A percentile compares a stretch with the other conserved stretches of the same genome.
Conservation (phyloP, 2,113 vertebrate genomes). For the Mobula hypostoma region DNA sequence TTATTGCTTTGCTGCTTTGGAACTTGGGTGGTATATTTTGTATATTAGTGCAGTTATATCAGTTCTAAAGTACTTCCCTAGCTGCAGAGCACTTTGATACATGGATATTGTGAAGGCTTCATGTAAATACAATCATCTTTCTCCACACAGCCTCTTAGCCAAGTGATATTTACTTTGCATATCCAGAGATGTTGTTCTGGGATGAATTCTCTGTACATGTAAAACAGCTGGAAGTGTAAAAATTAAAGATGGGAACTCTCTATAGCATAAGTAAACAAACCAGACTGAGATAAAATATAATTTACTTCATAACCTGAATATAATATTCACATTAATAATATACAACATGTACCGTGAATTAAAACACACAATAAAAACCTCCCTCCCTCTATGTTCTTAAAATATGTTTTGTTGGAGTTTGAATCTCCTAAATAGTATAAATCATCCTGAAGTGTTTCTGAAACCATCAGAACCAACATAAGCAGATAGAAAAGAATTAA, state of each 20-base stretch:
- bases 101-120: neutral
- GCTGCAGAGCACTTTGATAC: too few relatives aligned
- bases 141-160: neutral
- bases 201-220: neutral
- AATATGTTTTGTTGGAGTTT: neutral
- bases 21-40: too few relatives aligned
- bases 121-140: neutral
- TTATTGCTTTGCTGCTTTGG: too few relatives aligned
- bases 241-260: neutral
- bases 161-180: neutral
- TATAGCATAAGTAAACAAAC: neutral
- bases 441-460: neutral
- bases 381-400: neutral
- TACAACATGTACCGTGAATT: neutral
- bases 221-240: neutral
- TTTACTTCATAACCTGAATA: slow-evolving; percentile 10
- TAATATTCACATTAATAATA: neutral
- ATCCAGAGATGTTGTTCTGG: neutral
- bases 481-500: slow-evolving; percentile 21
- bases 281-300: slow-evolving; percentile 8
- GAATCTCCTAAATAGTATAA: neutral
- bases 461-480: neutral
- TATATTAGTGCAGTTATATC: too few relatives aligned
- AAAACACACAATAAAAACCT: neutral
- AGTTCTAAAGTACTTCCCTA: too few relatives aligned